Base-by-base conservation (phyloP, 2,113 vertebrate genomes). In the Oreamnos americanus region DNA sequence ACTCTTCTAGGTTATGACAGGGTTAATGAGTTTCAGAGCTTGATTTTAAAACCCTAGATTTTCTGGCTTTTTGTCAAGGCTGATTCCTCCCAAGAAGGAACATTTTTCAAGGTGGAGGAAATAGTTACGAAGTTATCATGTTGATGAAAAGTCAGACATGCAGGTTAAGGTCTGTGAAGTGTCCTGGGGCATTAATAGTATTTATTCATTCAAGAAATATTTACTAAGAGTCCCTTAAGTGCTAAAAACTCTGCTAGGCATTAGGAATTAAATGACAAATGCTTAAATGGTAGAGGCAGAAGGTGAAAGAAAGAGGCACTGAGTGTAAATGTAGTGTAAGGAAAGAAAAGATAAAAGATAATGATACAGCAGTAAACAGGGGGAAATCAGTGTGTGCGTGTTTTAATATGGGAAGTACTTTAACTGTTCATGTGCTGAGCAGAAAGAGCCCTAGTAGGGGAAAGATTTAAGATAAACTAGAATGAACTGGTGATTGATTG, bases 101-200 rank as follows among this genome's bases (percentile, higher is more conserved):
- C 7, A 60, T 6, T 87, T 74, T 97, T 87, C 8, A 74, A 45
- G 33, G 39, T 79, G 60, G 81, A 93, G 49, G 62, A 87, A 74
- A 87, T 25, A 92, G 60, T 76, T 74, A 45, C 53, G 30, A 64
- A 92, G 60, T 95, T 84, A 39, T 43, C 36, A 51, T 51, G 12
- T 49, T 87, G 39, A 49, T 78, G 94, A 87, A 92, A 95, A 57
- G 43, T 47, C 62, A 55, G 15, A 21, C 55, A 45, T 79, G 16
- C 58, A 90, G 76, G 33, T 62, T 43, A 93, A 98, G 17, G 91
- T 92, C 53, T 95, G 62, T 71, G 90, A 84, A 94, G 58, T 74
- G 12, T 93, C 45, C 79, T 47, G 45, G 43, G 39, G 6, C 33
- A 79, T 93, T 96, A n/a, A 36, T 45, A 95, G 51, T 87, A 49